Conservation (phyloP, 2,888 invertebrate genomes). For the Dicyrtomina minuta region DNA sequence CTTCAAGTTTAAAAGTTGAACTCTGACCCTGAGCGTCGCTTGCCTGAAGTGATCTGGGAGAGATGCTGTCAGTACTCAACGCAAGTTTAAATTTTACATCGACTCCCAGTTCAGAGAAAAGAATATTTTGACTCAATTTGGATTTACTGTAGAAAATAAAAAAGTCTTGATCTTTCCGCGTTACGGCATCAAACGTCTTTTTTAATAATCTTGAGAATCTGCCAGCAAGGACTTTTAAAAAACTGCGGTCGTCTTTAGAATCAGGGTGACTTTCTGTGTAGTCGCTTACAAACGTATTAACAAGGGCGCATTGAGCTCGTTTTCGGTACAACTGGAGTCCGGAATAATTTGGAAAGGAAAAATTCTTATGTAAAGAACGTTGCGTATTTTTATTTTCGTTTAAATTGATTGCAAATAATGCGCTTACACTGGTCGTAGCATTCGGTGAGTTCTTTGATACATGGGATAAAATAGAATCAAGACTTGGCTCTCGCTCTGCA, state of each 20-base stretch:
- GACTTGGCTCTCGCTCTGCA: too few relatives aligned
- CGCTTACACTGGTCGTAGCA: too few relatives aligned
- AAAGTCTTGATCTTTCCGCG: constrained; percentile 2
- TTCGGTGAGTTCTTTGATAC: too few relatives aligned
- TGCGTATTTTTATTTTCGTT: too few relatives aligned
- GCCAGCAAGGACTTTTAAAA: neutral
- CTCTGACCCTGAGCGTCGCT: too few relatives aligned
- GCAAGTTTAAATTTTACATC: neutral
- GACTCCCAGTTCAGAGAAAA: neutral
- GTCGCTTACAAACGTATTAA: neutral
- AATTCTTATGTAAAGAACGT: too few relatives aligned
- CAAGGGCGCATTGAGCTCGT: neutral
- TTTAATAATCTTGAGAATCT: neutral
- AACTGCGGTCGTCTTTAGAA: neutral
- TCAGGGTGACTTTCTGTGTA: too few relatives aligned
- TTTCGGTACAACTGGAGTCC: neutral
- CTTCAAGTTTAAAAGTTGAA: neutral
- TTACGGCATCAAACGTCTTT: neutral
- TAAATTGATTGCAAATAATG: too few relatives aligned
- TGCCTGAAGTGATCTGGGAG: neutral
- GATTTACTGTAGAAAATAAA: neutral
- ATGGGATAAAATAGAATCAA: too few relatives aligned
- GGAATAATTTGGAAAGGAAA: too few relatives aligned
- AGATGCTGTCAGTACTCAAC: neutral
- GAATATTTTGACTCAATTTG: neutral